Evolutionary conservation across 2,888 invertebrate species (phyloP), one percentile per base, ranked within the genome.

Genomic region (Ornithoptera alexandrae): DNA sequence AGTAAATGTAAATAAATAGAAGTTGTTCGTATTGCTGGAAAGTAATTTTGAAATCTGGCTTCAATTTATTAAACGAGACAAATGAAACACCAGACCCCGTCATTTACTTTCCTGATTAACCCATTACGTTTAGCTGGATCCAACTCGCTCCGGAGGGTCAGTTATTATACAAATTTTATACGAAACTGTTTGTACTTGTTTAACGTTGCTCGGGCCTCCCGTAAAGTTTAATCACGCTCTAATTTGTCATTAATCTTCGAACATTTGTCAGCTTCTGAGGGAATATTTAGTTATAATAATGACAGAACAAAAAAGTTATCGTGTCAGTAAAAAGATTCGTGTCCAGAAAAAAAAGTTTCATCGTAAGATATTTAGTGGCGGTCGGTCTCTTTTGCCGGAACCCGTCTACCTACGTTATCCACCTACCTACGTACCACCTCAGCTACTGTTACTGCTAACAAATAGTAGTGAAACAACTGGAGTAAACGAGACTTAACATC

Each of bases 71-170:
- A 70, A 60, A 67, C 61, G 67, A 67, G 64, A 70, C 70, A 70
- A 70, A 70, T 70, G 70, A 70, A 70, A 70, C 64, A 67, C 60
- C 64, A 67, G 70, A 60, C 67, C 64, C 60, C 64, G 70, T 70
- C 70, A 70, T 70, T 70, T 70, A 67, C 70, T 70, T 70, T 70
- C 53, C 67, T 70, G 70, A 70, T 70, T 67, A 70, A 70, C 67
- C 70, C 67, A 70, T 70, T 70, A 70, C 67, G 67, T 70, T 70
- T 67, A 67, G 65, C 61, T 62, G 60, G 64, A 67, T 67, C 64
- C 67, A 64, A 67, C 61, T 59, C 67, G 39, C 67, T 50, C 65
- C 39, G 56, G 63, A 67, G 63, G 70, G 70, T 66, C 61, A 67
- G 67, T 70, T 70, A 70, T 67, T 60, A 70, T 60, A 67, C 63